phyloP scores from a whole-genome alignment of 2,113 vertebrate species.

The Cyanoderma ruficeps region DNA sequence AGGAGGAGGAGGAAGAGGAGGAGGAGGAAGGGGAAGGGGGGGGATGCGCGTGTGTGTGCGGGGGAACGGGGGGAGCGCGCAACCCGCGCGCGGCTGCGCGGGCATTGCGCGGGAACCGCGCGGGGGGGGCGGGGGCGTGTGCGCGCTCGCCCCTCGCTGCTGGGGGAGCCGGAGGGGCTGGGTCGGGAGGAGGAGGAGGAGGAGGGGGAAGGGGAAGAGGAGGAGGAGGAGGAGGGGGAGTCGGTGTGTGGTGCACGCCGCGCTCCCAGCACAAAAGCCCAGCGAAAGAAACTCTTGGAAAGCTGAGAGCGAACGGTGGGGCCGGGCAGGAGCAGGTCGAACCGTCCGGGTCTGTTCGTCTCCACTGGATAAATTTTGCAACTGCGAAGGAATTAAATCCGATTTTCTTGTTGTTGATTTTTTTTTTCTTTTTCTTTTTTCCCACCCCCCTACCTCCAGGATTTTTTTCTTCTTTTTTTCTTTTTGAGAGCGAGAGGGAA shows the following conservation, averaged over 20 bases:
- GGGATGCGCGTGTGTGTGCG: too few relatives aligned
- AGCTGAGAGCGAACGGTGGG: slow-evolving; percentile 39
- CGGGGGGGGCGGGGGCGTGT: neutral
- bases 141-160: neutral
- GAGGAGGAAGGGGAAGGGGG: too few relatives aligned
- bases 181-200: neutral
- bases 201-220: neutral
- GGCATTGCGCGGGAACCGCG: too few relatives aligned
- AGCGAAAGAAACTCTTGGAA: slow-evolving; percentile 67
- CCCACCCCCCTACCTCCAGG: neutral
- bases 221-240: neutral
- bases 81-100: too few relatives aligned
- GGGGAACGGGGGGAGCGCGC: too few relatives aligned
- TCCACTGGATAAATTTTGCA: slow-evolving; percentile 30
- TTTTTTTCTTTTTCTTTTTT: neutral
- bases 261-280: slow-evolving; percentile 53
- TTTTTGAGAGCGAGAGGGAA: neutral
- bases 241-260: slow-evolving; percentile 36
- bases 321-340: neutral
- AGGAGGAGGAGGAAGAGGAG: too few relatives aligned
- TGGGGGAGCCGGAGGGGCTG: neutral
- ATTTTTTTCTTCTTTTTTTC: neutral
- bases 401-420: neutral
- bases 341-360: neutral
- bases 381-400: slow-evolving; percentile 54